phyloP scores from a whole-genome alignment of 2,888 invertebrate genomes.

The Rhagonycha fulva region DNA sequence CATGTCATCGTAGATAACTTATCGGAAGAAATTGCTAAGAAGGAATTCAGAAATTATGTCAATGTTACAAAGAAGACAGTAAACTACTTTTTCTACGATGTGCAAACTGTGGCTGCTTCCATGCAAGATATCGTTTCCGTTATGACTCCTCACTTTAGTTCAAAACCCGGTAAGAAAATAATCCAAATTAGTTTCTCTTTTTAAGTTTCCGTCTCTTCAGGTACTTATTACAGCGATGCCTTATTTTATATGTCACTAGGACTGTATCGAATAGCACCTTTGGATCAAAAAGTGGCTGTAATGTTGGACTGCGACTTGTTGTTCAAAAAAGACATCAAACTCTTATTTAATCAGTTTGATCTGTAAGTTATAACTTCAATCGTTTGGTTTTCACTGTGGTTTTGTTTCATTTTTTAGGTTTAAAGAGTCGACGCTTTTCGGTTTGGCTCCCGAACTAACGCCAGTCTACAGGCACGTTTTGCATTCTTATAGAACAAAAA shows the following conservation, averaged over 20 bases:
- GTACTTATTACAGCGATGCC: slow-evolving; percentile 77
- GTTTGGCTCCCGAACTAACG: slow-evolving; percentile 73
- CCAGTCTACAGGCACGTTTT: slow-evolving; percentile 80
- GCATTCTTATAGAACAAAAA: slow-evolving; percentile 66
- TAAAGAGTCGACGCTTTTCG: slow-evolving; percentile 66
- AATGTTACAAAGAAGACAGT: slow-evolving; percentile 50
- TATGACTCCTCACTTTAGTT: slow-evolving; percentile 74
- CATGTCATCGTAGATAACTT: slow-evolving; percentile 66
- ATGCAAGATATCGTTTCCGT: slow-evolving; percentile 66
- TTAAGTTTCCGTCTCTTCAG: slow-evolving; percentile 44
- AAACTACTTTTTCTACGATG: slow-evolving; percentile 62
- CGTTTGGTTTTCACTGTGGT: not conserved
- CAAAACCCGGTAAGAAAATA: slow-evolving; percentile 61
- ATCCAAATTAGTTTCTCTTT: not conserved
- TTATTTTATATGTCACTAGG: slow-evolving; percentile 79
- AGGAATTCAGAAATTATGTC: slow-evolving; percentile 46
- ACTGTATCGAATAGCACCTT: slow-evolving; percentile 69
- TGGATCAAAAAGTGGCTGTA: slow-evolving; percentile 63
- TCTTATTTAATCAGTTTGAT: slow-evolving; percentile 70
- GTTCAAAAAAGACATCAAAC: slow-evolving; percentile 68
- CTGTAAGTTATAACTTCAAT: slow-evolving; percentile 47
- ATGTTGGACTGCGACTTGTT: slow-evolving; percentile 80
- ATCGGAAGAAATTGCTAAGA: slow-evolving; percentile 60
- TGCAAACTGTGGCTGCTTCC: slow-evolving; percentile 62
- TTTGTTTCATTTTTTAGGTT: slow-evolving; percentile 56